Base-by-base conservation (phyloP, 2,113 vertebrate species). In the Atractosteus spatula region DNA sequence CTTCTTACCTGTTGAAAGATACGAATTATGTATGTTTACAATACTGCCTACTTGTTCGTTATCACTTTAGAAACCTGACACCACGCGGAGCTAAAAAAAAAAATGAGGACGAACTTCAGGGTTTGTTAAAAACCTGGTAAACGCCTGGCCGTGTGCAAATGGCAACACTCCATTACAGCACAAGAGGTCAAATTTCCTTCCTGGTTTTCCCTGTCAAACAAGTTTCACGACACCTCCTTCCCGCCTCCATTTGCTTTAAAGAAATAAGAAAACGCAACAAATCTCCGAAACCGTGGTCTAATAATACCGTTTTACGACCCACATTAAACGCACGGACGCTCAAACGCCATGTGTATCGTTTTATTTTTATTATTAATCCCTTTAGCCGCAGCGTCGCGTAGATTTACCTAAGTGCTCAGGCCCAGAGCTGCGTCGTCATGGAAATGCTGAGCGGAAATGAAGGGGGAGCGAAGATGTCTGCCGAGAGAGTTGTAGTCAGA, bases 131-230 rank as follows among this genome's bases (percentile, higher is more conserved):
- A 45, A 54, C 13, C 29, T 44, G 8, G 56, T 68, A 16, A 59
- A 16, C 68, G 17, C 41, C 55, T 69, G 16, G 11, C 51, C 47
- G 47, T 55, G 67, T 17, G 51, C 54, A 57, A 57, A 29, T 13
- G 4, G 59, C 47, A 41, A 68, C 41, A 3, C 57, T 51, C 44
- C 56, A 44, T 55, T 66, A 54, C 63, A 73, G 71, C 67, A 64
- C n/a, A 68, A 64, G 61, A 74, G 62, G 63, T 76, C 74, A 55
- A 0, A 3, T 29, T 51, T 79, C 81, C 78, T 80, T 80, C 83
- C 79, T 62, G 74, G 55, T 80, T 56, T 70, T 64, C 76, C 65
- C 67, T 16, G 59, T 17, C 62, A 45, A 71, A 74, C 6, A 1
- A 3, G 45, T 78, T 76, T 42, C 29, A 62, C 16, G 47, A 71